Conservation (phyloP, 2,888 invertebrate species). For the Helleia helle region DNA sequence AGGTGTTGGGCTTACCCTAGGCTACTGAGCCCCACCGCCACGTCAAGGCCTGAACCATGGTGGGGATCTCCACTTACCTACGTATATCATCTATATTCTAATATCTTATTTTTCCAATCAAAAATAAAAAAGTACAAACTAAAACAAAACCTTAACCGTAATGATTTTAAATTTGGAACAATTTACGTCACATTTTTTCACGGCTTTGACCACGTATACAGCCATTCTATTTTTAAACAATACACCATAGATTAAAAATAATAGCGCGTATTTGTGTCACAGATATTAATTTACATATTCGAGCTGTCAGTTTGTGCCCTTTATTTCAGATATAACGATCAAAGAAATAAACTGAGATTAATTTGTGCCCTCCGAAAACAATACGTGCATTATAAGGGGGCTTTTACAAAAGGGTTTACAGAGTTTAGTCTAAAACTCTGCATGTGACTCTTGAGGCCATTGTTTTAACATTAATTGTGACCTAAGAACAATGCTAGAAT, state of each 20-base stretch:
- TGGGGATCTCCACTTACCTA: too few species aligned
- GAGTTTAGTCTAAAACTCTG: slow-evolving; percentile 66
- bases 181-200: too few species aligned
- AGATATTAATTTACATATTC: slow-evolving; percentile 46
- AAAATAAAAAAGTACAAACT: too few species aligned
- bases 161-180: too few species aligned
- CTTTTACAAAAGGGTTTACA: slow-evolving; percentile 46
- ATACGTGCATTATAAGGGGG: slow-evolving; percentile 50
- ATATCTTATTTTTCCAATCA: too few species aligned
- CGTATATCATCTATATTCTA: too few species aligned
- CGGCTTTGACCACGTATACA: neutral
- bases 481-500: slow-evolving; percentile 53
- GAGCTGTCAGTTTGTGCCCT: slow-evolving; percentile 47
- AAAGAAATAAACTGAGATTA: slow-evolving; percentile 70
- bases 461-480: slow-evolving; percentile 55
- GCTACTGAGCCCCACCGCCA: too few species aligned
- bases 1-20: too few species aligned
- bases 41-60: too few species aligned
- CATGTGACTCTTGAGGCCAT: slow-evolving; percentile 65
- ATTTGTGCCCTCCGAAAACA: slow-evolving; percentile 62
- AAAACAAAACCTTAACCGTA: too few species aligned
- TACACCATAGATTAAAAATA: slow-evolving; percentile 8
- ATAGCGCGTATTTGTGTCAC: slow-evolving; percentile 11
- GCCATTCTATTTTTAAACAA: neutral
- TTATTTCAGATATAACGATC: slow-evolving; percentile 57